Evolutionary conservation across 2,797 vertebrate species (phyloP), one percentile per base, ranked within the genome.

Genomic region (Kryptolebias ocellatus): DNA sequence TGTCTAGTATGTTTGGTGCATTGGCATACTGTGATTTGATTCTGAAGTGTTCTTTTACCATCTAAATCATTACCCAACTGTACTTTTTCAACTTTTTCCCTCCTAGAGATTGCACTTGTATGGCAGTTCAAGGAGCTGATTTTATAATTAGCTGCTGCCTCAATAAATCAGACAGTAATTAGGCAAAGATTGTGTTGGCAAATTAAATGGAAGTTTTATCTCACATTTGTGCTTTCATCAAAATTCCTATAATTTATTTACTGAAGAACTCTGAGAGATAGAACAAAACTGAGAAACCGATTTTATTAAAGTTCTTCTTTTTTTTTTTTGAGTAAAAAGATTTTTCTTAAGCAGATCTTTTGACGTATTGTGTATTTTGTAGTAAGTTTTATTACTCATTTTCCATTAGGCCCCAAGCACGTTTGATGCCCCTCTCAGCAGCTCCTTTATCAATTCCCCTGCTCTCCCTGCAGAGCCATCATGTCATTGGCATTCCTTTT

Each of bases 121-220:
- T 65, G 70, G 46, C 42, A 50, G 54, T 64, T 70, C 65, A 74
- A 66, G 49, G 46, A 6, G 53, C 60, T 54, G 29, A 52, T 53
- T 63, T 16, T 68, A 57, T 75, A 84, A 77, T 87, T 80, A 79
- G 64, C 62, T 61, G 55, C 54, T 60, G 53, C 73, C 44, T 72
- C 42, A 52, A 62, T 81, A 74, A 79, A 39, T 39, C 37, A 39
- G 9, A 39, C 9, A 11, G 37, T 39, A 39, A 39, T 39, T 39
- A 39, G 11, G 9, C 7, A 39, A 12, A 11, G 37, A 39, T 39
- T 39, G 37, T 39, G 37, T 39, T 39, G 37, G 37, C 58, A 71
- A 72, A 75, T 59, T 65, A 56, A 74, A 67, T 65, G 61, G 66
- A 74, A 77, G 55, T 18, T 12, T 10, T 55, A 27, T 34, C 58